These are phyloP conservation scores for Phylloscopus whistleri DNA, from an alignment of 2,113 vertebrate genomes.

Conservation along the genomic window DNA sequence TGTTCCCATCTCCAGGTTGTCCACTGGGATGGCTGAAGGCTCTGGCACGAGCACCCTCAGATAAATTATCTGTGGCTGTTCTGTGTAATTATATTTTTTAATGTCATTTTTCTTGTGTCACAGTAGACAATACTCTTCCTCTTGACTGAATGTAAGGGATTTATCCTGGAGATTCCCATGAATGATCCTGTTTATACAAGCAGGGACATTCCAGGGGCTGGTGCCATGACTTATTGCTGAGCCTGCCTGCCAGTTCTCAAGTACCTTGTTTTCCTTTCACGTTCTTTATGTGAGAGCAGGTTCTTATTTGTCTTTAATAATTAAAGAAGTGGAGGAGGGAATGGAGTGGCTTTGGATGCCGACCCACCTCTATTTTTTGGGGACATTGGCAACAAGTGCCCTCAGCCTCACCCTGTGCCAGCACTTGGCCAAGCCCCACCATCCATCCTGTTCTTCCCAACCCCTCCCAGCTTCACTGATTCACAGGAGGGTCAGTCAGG, in stretches of 20 bases:
- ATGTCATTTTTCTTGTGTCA: slow-evolving; percentile 18
- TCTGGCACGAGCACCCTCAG: background rate
- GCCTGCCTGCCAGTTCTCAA: background rate
- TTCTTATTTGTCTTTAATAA: background rate
- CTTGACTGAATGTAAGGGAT: background rate
- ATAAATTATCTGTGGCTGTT: background rate
- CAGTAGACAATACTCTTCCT: background rate
- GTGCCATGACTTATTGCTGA: background rate
- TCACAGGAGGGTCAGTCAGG: background rate
- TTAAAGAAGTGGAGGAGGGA: background rate
- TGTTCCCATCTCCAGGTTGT: background rate
- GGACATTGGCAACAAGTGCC: background rate
- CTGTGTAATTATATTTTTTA: background rate
- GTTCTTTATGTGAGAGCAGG: background rate
- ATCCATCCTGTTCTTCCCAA: background rate
- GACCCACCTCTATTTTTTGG: background rate
- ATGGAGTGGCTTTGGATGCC: background rate
- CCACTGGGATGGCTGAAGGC: background rate
- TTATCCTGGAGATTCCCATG: background rate
- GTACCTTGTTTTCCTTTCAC: background rate
- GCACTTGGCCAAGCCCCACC: background rate
- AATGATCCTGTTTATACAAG: background rate
- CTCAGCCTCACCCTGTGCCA: background rate
- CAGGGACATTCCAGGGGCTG: background rate
- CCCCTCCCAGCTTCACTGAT: background rate